phyloP scores from a whole-genome alignment of 1,140 invertebrate genomes.

The Drosophila oshimai region DNA sequence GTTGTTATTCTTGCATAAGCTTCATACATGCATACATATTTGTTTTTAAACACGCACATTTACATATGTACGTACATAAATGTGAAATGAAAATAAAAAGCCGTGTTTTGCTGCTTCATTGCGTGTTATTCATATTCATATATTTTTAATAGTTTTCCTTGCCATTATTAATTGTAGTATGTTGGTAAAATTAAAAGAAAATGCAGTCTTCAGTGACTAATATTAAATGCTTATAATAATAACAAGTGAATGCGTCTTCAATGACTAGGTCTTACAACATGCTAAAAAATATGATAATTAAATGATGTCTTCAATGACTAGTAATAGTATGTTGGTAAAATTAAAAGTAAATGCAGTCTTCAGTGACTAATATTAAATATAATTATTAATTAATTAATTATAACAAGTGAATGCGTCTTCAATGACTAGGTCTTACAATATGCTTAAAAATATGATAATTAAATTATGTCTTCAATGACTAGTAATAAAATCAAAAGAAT shows the following conservation, averaged over 20 bases:
- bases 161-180: too few relatives aligned
- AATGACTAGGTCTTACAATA: conserved; percentile 13
- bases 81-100: conserved; percentile 18
- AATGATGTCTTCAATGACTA: conserved; percentile 9
- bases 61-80: neutral
- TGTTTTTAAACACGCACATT: neutral
- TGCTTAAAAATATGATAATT: conserved; percentile 10
- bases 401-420: conserved; percentile 8
- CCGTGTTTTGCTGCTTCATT: conserved; percentile 12
- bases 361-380: conserved; percentile 2
- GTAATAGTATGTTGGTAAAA: too few relatives aligned
- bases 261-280: conserved; percentile 10
- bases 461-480: conserved; percentile 16
- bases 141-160: neutral
- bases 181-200: too few relatives aligned
- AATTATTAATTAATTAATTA: too few relatives aligned
- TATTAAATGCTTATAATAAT: conserved; percentile 6
- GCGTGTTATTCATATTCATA: conserved; percentile 6
- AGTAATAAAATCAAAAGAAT: conserved; percentile 5
- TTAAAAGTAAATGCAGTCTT: too few relatives aligned
- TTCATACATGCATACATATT: too few relatives aligned
- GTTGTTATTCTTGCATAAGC: too few relatives aligned
- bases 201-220: too few relatives aligned
- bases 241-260: conserved; percentile 10
- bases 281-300: conserved; percentile 12